These are phyloP conservation scores for human DNA, from an alignment of 2,113 vertebrate species.

Conservation along the genomic window GRCh38 chrX:21486501-21487000, in stretches of 20 bases:
- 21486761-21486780: neutral
- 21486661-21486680: neutral
- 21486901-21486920: constrained; percentile 43
- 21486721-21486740: constrained; percentile 24
- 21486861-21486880: constrained; percentile 1
- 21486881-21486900: constrained; percentile 28
- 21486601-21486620: constrained; percentile 38
- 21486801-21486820: constrained; percentile 18
- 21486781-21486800: constrained; percentile 3
- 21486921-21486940: constrained; percentile 29
- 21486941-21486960: constrained; percentile 42
- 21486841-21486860: neutral
- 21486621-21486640: neutral
- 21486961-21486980: constrained; percentile 51
- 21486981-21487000: constrained; percentile 49
- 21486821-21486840: constrained; percentile 32
- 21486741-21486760: constrained; percentile 13
- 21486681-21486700: neutral
- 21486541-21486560: neutral
- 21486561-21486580: constrained; percentile 2
- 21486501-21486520: constrained; percentile 8
- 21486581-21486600: constrained; percentile 18
- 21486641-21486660: neutral
- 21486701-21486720: constrained; percentile 26
- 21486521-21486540: constrained; percentile 19